These are phyloP conservation scores for Pangasius krempfi DNA, from an alignment of 2,797 vertebrate species.

Conservation along the genomic window DNA sequence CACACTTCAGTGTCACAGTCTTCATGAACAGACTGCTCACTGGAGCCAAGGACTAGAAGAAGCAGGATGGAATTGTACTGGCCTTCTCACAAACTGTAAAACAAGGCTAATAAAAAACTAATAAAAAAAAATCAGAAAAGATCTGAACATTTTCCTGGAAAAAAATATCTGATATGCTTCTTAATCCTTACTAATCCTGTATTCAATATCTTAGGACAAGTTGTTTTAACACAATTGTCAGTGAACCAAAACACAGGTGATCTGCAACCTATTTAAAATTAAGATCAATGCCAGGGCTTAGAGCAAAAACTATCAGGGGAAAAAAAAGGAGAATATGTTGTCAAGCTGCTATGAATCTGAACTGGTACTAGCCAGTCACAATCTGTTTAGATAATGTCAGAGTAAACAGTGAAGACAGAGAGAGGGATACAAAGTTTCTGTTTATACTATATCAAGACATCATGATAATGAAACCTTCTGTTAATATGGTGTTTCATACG, in stretches of 20 bases:
- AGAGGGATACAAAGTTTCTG: neutral
- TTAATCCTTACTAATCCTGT: slow-evolving; percentile 12
- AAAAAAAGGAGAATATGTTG: neutral
- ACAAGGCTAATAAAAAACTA: neutral
- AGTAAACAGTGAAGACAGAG: neutral
- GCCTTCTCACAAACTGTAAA: neutral
- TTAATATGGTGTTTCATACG: neutral
- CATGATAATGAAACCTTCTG: neutral
- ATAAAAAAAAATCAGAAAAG: neutral
- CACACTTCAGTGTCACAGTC: slow-evolving; percentile 35
- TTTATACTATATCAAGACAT: neutral
- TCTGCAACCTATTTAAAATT: slow-evolving; percentile 1
- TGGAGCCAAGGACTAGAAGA: slow-evolving; percentile 31
- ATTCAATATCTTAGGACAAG: neutral
- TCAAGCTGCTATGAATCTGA: neutral
- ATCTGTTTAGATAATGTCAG: neutral
- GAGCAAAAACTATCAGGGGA: neutral
- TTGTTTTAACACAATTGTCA: slow-evolving; percentile 6
- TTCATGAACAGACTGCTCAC: slow-evolving; percentile 39
- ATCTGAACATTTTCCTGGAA: neutral
- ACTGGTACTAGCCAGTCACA: neutral
- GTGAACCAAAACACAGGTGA: neutral
- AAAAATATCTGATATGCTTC: slow-evolving; percentile 7
- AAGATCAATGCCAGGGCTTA: neutral
- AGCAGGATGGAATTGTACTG: neutral